Evolutionary conservation across 2,888 invertebrate species (phyloP).

Genomic region (Apomyelois bistriatella): DNA sequence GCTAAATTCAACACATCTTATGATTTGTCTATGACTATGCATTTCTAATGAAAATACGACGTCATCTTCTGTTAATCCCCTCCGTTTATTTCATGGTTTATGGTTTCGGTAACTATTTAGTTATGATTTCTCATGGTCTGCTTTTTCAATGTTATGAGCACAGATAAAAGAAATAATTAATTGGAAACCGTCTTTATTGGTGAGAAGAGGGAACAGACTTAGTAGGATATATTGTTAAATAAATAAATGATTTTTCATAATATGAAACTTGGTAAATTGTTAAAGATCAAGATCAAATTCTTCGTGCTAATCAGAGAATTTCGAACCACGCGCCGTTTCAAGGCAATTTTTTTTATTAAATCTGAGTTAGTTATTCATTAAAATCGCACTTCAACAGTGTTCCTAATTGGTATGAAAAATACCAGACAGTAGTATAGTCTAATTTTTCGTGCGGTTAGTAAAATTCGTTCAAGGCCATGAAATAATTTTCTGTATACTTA

Average conservation of each 20-base stretch:
- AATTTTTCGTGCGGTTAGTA: too few relatives aligned
- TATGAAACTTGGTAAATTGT: background rate
- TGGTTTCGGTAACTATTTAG: constrained; percentile 20
- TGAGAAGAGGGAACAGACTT: background rate
- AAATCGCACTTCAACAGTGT: too few relatives aligned
- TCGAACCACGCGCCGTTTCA: too few relatives aligned
- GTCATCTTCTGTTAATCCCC: constrained; percentile 66
- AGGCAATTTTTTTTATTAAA: too few relatives aligned
- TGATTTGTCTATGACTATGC: constrained; percentile 69
- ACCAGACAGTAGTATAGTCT: too few relatives aligned
- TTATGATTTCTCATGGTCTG: constrained; percentile 23
- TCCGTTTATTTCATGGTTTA: constrained; percentile 64
- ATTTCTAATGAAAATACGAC: constrained; percentile 52
- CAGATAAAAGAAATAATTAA: background rate
- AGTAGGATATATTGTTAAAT: background rate
- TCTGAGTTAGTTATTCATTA: too few relatives aligned
- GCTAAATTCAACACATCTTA: constrained; percentile 73
- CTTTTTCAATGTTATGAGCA: background rate
- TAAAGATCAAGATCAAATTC: too few relatives aligned
- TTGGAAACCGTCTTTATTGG: background rate
- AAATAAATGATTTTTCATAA: background rate
- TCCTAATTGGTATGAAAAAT: too few relatives aligned
- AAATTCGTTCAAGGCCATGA: too few relatives aligned
- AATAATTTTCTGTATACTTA: too few relatives aligned
- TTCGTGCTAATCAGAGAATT: too few relatives aligned